phyloP scores from a whole-genome alignment of 2,113 vertebrate genomes.

The Oplegnathus fasciatus region DNA sequence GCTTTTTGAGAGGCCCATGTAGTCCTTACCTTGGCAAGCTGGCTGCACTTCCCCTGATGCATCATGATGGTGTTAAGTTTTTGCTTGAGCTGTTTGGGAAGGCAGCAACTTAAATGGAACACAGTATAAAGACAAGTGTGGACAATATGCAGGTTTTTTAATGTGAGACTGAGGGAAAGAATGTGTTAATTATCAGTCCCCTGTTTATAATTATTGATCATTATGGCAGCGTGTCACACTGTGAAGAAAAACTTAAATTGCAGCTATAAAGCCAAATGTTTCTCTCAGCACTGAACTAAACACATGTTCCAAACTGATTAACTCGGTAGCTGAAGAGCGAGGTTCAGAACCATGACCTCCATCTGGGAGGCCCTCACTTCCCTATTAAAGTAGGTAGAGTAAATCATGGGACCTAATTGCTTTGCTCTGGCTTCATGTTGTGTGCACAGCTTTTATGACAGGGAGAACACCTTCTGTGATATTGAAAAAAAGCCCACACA shows the following conservation, averaged over 20 bases:
- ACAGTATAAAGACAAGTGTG: constrained; percentile 28
- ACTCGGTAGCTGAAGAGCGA: constrained; percentile 64
- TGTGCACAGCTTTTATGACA: constrained; percentile 49
- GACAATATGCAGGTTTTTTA: constrained; percentile 37
- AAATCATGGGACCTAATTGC: constrained; percentile 81
- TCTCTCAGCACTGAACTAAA: constrained; percentile 31
- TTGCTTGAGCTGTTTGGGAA: constrained; percentile 58
- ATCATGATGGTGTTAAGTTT: constrained; percentile 62
- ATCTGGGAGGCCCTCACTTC: constrained; percentile 69
- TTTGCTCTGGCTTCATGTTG: constrained; percentile 66
- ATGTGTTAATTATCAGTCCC: constrained; percentile 37
- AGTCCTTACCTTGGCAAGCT: constrained; percentile 73
- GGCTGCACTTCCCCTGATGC: constrained; percentile 71
- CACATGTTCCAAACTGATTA: constrained; percentile 71
- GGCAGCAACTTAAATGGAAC: constrained; percentile 45
- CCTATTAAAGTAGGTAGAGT: constrained; percentile 74
- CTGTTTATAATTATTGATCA: constrained; percentile 47
- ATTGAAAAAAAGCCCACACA: neutral
- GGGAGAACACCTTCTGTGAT: constrained; percentile 25
- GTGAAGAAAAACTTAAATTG: constrained; percentile 43
- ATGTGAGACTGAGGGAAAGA: constrained; percentile 25
- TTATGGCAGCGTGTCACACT: constrained; percentile 40
- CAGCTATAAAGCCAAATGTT: constrained; percentile 38
- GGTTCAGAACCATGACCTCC: constrained; percentile 75
- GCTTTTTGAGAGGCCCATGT: constrained; percentile 80